phyloP scores from a whole-genome alignment of 2,113 vertebrate genomes.

The Upupa epops region DNA sequence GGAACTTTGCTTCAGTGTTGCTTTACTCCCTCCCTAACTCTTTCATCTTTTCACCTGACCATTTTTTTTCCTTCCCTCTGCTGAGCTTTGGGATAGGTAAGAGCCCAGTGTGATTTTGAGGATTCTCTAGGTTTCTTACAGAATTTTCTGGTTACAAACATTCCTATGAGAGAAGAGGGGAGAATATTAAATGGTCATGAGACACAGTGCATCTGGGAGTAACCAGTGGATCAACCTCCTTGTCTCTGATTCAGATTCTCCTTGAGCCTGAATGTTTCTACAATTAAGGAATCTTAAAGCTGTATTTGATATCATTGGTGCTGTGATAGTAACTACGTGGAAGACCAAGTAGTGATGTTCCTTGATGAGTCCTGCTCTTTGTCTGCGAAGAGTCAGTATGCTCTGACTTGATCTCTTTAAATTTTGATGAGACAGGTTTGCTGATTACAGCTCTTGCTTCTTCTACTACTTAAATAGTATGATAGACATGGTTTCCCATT shows the following conservation, averaged over 20 bases:
- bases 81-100: not conserved
- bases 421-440: not conserved
- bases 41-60: not conserved
- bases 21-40: not conserved
- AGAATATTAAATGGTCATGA: not conserved
- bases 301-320: not conserved
- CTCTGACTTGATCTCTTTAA: not conserved
- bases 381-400: not conserved
- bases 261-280: not conserved
- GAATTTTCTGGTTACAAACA: not conserved
- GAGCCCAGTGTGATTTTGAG: not conserved
- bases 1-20: not conserved
- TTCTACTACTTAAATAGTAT: not conserved
- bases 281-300: not conserved
- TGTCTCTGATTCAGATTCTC: not conserved
- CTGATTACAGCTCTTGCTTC: not conserved
- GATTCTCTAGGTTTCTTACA: not conserved
- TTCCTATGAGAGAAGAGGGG: not conserved
- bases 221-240: rapidly evolving
- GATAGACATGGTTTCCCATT: not conserved
- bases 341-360: not conserved
- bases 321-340: not conserved
- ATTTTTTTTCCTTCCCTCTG: not conserved
- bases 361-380: not conserved
- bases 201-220: not conserved